Percentiles rank a stretch among this genome's conserved stretches.
phyloP scores from a whole-genome alignment of 1,140 invertebrate genomes.

The Heliconius hermathena region DNA sequence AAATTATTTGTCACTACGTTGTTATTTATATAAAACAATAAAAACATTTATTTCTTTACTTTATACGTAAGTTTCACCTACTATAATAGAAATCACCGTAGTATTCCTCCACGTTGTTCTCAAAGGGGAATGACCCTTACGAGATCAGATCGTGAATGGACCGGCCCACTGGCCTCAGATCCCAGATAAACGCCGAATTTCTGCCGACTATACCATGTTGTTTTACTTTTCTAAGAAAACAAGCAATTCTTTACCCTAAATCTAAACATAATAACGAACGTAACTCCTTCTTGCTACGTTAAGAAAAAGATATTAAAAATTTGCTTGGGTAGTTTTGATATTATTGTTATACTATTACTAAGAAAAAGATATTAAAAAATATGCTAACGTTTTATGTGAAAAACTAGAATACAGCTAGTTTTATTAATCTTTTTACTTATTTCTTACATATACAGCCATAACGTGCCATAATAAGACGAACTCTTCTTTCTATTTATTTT shows the following conservation, averaged over 20 bases:
- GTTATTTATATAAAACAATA: not conserved
- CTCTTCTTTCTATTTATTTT: no score
- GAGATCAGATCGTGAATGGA: slow-evolving; percentile 61
- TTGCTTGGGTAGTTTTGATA: no score
- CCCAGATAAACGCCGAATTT: slow-evolving; percentile 43
- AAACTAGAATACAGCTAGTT: not conserved
- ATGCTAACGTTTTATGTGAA: not conserved
- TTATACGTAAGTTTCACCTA: not conserved
- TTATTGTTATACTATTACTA: no score
- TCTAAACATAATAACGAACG: not conserved
- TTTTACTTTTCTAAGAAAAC: slow-evolving; percentile 13
- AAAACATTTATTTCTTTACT: not conserved
- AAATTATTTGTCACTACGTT: not conserved
- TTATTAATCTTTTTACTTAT: no score
- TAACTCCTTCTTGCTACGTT: not conserved
- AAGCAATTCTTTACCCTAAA: slow-evolving; percentile 12
- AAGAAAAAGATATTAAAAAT: not conserved
- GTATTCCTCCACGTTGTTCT: not conserved
- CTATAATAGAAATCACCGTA: not conserved
- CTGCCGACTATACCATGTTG: slow-evolving; percentile 27
- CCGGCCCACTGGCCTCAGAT: slow-evolving; percentile 55
- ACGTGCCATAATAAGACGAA: no score
- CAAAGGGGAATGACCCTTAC: slow-evolving; percentile 25
- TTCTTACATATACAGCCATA: no score
- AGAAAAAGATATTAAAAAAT: not conserved